A percentile compares a stretch with the other conserved stretches of the same genome.
These are phyloP conservation scores for Athrips mouffetella DNA, from an alignment of 2,888 invertebrate genomes.

Conservation along the genomic window DNA sequence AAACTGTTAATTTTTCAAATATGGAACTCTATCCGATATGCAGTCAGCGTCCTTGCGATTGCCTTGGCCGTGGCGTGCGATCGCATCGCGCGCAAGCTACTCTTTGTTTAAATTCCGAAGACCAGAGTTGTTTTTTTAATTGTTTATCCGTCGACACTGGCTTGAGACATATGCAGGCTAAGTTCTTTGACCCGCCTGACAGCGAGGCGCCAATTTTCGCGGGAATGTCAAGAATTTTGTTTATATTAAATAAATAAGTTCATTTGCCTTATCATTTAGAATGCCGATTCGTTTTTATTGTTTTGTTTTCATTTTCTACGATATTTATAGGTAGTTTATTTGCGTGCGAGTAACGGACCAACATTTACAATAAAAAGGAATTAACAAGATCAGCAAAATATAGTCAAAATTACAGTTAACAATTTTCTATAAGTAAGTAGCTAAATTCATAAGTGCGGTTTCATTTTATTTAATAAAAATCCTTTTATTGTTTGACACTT, in stretches of 20 bases:
- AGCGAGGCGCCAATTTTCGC: slow-evolving; percentile 14
- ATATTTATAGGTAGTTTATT: too few relatives aligned
- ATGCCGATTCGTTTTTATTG: too few relatives aligned
- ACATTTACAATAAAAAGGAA: too few relatives aligned
- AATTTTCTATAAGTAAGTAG: too few relatives aligned
- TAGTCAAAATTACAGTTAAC: too few relatives aligned
- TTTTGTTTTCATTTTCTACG: too few relatives aligned
- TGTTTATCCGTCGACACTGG: slow-evolving; percentile 44
- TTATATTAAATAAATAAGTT: slow-evolving; percentile 15
- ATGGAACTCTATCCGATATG: slow-evolving; percentile 25
- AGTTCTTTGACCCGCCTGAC: slow-evolving; percentile 31
- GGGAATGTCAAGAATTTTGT: slow-evolving; percentile 26
- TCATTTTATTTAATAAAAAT: too few relatives aligned
- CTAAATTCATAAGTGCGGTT: too few relatives aligned
- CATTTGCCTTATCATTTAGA: slow-evolving; percentile 1
- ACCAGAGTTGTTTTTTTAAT: slow-evolving; percentile 51
- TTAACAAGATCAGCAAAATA: too few relatives aligned
- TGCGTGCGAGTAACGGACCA: too few relatives aligned
- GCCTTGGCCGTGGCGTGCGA: slow-evolving; percentile 65
- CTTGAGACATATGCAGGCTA: slow-evolving; percentile 36
- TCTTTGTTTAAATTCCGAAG: slow-evolving; percentile 62
- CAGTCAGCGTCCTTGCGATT: slow-evolving; percentile 58
- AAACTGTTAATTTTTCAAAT: slow-evolving; percentile 22
- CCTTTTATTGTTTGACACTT: too few relatives aligned
- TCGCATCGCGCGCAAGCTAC: slow-evolving; percentile 49